These are phyloP conservation scores for Lithophane semibrunnea DNA, from an alignment of 2,888 invertebrate genomes.

Conservation along the genomic window DNA sequence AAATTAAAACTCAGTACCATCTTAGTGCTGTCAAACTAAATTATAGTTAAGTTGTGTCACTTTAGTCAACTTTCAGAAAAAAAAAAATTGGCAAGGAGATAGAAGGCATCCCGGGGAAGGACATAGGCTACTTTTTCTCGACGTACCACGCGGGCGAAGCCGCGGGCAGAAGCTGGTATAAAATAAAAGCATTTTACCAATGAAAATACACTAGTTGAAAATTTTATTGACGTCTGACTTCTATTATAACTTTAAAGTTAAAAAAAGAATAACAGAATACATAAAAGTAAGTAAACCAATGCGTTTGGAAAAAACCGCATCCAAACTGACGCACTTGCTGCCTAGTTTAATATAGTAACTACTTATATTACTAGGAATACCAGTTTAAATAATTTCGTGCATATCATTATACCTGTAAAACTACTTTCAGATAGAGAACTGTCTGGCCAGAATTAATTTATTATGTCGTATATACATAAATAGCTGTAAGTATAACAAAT, in stretches of 20 bases:
- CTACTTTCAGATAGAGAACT: constrained; percentile 62
- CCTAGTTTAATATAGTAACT: background rate
- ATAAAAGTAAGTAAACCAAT: background rate
- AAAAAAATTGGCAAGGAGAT: no score
- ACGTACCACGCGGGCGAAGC: no score
- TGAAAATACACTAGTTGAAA: background rate
- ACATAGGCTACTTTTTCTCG: no score
- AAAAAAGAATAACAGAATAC: background rate
- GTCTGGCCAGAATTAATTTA: constrained; percentile 53
- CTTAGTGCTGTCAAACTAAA: no score
- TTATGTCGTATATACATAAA: background rate
- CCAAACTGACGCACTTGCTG: background rate
- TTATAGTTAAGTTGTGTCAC: no score
- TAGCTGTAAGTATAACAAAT: constrained; percentile 20
- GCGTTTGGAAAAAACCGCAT: background rate
- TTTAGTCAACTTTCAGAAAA: no score
- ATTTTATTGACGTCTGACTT: background rate
- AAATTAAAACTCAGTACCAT: no score
- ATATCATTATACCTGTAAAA: constrained; percentile 51
- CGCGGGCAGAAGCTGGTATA: no score
- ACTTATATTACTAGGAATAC: background rate
- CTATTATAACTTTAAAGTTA: background rate
- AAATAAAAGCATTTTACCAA: background rate
- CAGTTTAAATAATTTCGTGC: constrained; percentile 47
- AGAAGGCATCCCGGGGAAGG: no score